Evolutionary conservation across 2,797 vertebrate species (phyloP).

Genomic region (Emydoidea blandingii): DNA sequence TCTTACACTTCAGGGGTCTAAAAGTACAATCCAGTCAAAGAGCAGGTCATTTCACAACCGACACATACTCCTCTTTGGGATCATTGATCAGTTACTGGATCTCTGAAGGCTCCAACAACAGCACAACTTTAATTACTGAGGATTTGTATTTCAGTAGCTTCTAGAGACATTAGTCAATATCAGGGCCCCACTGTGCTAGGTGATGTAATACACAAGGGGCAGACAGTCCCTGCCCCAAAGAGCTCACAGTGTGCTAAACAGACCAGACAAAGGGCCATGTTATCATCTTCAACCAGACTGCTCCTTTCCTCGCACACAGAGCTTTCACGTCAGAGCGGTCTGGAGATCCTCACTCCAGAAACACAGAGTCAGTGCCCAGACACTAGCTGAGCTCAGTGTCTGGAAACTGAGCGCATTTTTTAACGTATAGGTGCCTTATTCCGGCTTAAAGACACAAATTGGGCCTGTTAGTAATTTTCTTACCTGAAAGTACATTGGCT

Average conservation of each 20-base stretch:
- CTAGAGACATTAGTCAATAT: background rate
- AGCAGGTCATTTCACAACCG: background rate
- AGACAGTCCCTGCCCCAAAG: background rate
- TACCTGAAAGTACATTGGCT: conserved; percentile 67
- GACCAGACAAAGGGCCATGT: background rate
- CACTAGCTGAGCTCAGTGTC: conserved; percentile 10
- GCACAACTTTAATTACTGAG: background rate
- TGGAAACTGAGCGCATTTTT: conserved; percentile 6
- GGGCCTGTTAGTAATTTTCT: conserved; percentile 58
- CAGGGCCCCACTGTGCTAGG: background rate
- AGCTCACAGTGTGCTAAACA: background rate
- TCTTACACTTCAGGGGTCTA: background rate
- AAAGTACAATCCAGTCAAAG: background rate
- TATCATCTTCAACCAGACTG: background rate
- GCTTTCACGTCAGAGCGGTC: background rate
- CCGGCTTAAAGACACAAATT: conserved; percentile 48
- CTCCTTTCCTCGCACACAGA: accelerated
- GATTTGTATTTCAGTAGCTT: background rate
- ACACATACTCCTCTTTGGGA: background rate
- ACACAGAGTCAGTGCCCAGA: background rate
- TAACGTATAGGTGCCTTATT: conserved; percentile 45
- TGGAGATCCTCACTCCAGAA: background rate
- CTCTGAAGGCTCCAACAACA: background rate
- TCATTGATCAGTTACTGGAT: background rate
- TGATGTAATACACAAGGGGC: background rate